Evolutionary conservation across 2,113 vertebrate species (phyloP), one percentile per base, ranked within the genome.

Genomic region (Rhagologus leucostigma): DNA sequence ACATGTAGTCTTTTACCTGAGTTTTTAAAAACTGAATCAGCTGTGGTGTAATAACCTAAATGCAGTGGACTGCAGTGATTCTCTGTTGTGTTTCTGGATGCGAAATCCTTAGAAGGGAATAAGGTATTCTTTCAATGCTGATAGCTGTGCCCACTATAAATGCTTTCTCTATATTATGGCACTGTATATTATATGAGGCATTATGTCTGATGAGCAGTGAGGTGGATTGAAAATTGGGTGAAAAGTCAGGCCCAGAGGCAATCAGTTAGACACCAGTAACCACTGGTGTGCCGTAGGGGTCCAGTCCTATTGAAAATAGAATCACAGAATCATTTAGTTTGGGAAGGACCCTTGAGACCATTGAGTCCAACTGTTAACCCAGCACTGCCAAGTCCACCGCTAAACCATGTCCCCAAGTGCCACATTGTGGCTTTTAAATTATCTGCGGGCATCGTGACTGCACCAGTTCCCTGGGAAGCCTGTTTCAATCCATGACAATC

Each of bases 381-480:
- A 22, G 24, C 53, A 75, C 39, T 53, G 46, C 46, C 46, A 32
- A 47, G 30, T 32, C 30, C 41, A 41, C 14, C 6, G 7, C 55
- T 32, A 49, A 69, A 23, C n/a, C 44, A 4, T 5, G 27, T 17
- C 32, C 32, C 56, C 29, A 41, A 11, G 30, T 27, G 41, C 24
- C n/a, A 41, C 26, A 60, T 16, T 10, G 3, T 2, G 4, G 13
- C 15, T 23, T 55, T 47, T 33, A 42, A 55, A 35, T 35, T 9
- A 27, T 11, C 35, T 50, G 4, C 0, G 0, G 44, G 32, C 22
- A 42, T 33, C 8, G 4, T 32, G 21, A 33, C 32, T 27, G 30
- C 21, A 35, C 10, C 65, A 29, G n/a, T 13, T 47, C 41, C 29
- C 35, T 67, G 60, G 19, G 24, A 32, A 67, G 30, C 35, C 42